These are phyloP conservation scores for Blastomussa wellsi DNA, from an alignment of 92 coral and sea anemone genomes.

Conservation along the genomic window DNA sequence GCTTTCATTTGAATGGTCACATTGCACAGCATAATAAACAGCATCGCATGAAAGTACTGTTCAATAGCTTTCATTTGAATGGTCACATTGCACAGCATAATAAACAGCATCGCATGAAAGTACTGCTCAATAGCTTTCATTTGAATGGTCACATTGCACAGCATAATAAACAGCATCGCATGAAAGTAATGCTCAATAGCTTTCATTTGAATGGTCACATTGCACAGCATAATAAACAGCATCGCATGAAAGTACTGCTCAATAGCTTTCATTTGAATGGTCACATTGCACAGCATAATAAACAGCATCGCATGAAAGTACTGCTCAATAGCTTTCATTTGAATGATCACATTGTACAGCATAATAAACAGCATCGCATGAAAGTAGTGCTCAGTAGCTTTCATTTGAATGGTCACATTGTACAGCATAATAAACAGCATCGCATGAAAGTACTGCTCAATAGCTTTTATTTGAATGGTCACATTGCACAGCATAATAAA, in stretches of 20 bases:
- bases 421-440: neutral
- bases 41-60: too few relatives aligned
- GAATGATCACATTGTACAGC: neutral
- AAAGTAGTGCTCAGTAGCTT: neutral
- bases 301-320: neutral
- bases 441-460: neutral
- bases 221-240: neutral
- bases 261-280: conserved; percentile 1
- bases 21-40: too few relatives aligned
- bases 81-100: neutral
- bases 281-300: neutral
- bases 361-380: neutral
- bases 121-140: neutral
- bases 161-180: too few relatives aligned
- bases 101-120: neutral
- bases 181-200: too few relatives aligned
- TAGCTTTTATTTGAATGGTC: neutral
- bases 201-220: too few relatives aligned
- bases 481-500: too few relatives aligned
- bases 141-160: neutral
- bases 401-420: neutral
- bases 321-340: neutral
- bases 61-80: neutral
- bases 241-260: neutral
- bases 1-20: conserved; percentile 5